These are phyloP conservation scores for Trisateles emortualis DNA, from an alignment of 2,888 invertebrate species.

Conservation along the genomic window DNA sequence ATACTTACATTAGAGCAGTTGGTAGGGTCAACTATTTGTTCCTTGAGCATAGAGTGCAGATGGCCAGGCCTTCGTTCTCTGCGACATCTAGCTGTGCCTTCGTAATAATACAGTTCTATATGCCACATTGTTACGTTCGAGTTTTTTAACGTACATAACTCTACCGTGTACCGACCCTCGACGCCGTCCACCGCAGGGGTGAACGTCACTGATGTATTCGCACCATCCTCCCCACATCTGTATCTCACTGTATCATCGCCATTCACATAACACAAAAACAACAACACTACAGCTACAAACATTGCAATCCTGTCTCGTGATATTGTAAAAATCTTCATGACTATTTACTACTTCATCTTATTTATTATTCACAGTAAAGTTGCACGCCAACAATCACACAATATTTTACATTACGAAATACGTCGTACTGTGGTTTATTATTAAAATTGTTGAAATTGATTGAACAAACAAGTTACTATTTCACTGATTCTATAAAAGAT, in stretches of 20 bases:
- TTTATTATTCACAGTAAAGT: background rate
- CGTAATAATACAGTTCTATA: conserved; percentile 40
- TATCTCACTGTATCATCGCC: conserved; percentile 30
- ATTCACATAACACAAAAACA: conserved; percentile 37
- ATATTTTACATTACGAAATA: too few species aligned
- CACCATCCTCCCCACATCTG: conserved; percentile 49
- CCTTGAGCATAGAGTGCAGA: conserved; percentile 18
- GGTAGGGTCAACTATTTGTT: conserved; percentile 33
- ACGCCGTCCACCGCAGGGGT: conserved; percentile 49
- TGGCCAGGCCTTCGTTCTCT: conserved; percentile 1
- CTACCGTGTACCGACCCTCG: conserved; percentile 60
- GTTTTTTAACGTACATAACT: conserved; percentile 55
- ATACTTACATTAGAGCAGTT: conserved; percentile 64
- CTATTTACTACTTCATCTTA: conserved; percentile 18
- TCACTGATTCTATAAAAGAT: too few species aligned
- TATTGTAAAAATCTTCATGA: conserved; percentile 48
- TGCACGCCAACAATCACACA: background rate
- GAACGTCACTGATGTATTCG: conserved; percentile 39
- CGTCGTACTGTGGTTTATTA: too few species aligned
- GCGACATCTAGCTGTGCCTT: background rate
- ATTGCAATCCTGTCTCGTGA: conserved; percentile 41
- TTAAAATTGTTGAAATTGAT: too few species aligned
- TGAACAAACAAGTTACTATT: too few species aligned
- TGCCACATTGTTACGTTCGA: conserved; percentile 49
- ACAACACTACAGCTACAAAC: conserved; percentile 47